Conservation (phyloP, 2,113 vertebrate genomes). For the Sminthopsis crassicaudata region DNA sequence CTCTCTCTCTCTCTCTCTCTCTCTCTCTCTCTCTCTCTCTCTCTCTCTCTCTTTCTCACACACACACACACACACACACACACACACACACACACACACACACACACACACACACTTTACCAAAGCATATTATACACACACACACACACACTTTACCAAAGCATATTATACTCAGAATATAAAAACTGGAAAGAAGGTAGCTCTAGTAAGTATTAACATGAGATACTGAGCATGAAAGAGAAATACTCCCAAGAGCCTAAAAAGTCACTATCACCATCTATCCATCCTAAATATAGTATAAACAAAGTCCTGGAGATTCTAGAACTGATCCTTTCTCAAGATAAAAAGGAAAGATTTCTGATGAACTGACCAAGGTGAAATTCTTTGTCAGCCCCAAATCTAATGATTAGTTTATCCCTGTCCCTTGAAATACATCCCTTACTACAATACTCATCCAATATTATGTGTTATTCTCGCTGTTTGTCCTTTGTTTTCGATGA, state of each 20-base stretch:
- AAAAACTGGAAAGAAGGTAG: conserved; percentile 3
- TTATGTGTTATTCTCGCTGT: neutral
- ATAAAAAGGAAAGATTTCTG: conserved; percentile 7
- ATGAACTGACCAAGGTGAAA: neutral
- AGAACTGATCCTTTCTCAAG: neutral
- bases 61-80: too few relatives aligned
- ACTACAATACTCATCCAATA: conserved; percentile 8
- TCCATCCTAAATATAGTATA: neutral
- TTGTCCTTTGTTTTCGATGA: too few relatives aligned
- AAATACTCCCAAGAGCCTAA: neutral
- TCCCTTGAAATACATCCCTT: neutral
- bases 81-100: too few relatives aligned
- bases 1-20: too few relatives aligned
- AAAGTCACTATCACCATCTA: neutral
- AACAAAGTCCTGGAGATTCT: neutral
- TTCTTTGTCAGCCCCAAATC: conserved; percentile 42
- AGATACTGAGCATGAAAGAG: neutral
- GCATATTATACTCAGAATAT: conserved; percentile 12
- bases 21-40: too few relatives aligned
- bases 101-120: neutral
- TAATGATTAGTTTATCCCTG: neutral
- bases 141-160: neutral
- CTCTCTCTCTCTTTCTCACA: too few relatives aligned
- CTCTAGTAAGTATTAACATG: neutral
- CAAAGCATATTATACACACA: neutral